A percentile compares a stretch with the other conserved stretches of the same genome.
These are phyloP conservation scores for Halichondria panicea DNA, from an alignment of 37 sponge, comb jelly and placozoan species.

Conservation along the genomic window DNA sequence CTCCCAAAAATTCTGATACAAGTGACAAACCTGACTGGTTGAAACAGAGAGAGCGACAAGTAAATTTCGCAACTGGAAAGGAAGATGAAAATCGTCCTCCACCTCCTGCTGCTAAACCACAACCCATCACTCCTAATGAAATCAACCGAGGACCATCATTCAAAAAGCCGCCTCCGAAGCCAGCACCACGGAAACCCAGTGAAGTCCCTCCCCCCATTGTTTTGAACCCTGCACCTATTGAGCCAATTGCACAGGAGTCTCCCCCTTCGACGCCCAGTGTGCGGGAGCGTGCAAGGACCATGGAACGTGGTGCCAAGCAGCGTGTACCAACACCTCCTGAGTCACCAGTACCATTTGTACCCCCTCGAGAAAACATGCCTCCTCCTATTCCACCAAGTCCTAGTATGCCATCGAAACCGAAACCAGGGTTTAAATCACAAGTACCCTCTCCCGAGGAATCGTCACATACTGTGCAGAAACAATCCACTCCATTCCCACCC, in stretches of 20 bases:
- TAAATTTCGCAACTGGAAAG: background rate
- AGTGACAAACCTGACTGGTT: background rate
- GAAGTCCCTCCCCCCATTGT: no score
- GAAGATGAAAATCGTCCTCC: background rate
- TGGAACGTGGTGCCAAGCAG: background rate
- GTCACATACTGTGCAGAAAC: background rate
- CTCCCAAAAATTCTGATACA: no score
- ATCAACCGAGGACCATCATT: no score
- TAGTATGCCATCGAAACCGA: background rate
- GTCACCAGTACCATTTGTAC: background rate
- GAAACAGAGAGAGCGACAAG: conserved; percentile 24
- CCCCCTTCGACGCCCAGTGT: conserved; percentile 4
- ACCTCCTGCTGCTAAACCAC: background rate
- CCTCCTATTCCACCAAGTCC: background rate
- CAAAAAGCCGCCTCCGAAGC: no score
- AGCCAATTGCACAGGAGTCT: background rate
- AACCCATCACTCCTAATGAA: background rate
- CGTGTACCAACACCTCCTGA: background rate
- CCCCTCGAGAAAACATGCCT: background rate
- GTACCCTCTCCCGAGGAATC: background rate
- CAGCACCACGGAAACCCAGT: no score
- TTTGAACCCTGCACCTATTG: no score
- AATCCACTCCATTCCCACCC: conserved; percentile 9
- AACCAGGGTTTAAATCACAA: background rate
- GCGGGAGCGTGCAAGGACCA: conserved; percentile 1